Percentiles rank a stretch among this genome's conserved stretches.
These are phyloP conservation scores for Grapholita molesta DNA, from an alignment of 1,140 invertebrate genomes.

Conservation along the genomic window DNA sequence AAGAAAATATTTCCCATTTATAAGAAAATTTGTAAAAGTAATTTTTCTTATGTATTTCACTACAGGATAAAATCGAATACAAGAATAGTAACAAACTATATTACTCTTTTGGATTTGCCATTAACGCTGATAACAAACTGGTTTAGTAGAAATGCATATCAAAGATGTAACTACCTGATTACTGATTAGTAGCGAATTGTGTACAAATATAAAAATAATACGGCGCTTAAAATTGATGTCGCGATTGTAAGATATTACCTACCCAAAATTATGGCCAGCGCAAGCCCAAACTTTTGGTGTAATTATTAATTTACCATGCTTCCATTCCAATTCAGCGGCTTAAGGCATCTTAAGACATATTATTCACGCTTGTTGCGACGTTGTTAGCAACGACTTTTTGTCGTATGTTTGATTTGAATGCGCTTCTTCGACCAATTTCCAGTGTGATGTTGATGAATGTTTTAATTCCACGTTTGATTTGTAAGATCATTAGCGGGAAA, in stretches of 20 bases:
- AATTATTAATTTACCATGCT: constrained; percentile 72
- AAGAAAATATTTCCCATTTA: too few species aligned
- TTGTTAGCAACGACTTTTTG: constrained; percentile 65
- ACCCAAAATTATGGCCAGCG: constrained; percentile 36
- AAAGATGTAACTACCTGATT: too few species aligned
- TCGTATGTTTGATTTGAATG: constrained; percentile 54
- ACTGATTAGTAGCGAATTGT: too few species aligned
- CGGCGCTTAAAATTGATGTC: constrained; percentile 1
- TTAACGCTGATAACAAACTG: too few species aligned
- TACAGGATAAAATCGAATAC: too few species aligned
- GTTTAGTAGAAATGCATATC: too few species aligned
- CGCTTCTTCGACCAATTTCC: constrained; percentile 40
- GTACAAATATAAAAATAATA: neutral
- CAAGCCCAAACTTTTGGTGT: constrained; percentile 40
- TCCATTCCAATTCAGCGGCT: constrained; percentile 60
- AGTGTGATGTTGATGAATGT: constrained; percentile 42
- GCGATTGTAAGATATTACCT: constrained; percentile 48
- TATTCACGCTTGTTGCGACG: constrained; percentile 62
- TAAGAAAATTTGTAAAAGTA: too few species aligned
- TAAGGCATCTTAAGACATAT: constrained; percentile 59
- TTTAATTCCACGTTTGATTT: neutral
- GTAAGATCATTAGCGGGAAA: neutral
- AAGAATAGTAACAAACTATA: too few species aligned
- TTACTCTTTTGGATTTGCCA: too few species aligned
- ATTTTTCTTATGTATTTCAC: too few species aligned